Conservation (phyloP, 2,797 vertebrate species). For the Knipowitschia caucasica region DNA sequence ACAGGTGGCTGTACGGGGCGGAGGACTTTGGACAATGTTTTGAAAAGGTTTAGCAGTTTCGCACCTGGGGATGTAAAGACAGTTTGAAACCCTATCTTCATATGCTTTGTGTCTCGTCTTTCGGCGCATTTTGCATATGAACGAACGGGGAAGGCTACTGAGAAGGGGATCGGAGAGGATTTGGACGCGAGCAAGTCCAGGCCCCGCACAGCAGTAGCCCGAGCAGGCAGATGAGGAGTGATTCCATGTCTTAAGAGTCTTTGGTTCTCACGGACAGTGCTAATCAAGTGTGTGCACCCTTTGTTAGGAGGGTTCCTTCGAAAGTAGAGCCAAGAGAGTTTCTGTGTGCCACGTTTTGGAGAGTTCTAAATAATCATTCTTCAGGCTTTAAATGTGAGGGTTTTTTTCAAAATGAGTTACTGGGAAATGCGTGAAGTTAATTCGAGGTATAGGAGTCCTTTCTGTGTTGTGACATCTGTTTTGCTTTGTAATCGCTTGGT, state of each 20-base stretch:
- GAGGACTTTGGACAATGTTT: slow-evolving; percentile 42
- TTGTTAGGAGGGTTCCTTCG: slow-evolving; percentile 57
- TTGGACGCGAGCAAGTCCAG: slow-evolving; percentile 50
- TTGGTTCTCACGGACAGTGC: slow-evolving; percentile 72
- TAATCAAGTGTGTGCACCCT: slow-evolving; percentile 72
- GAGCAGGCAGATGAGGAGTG: slow-evolving; percentile 67
- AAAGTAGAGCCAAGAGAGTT: slow-evolving; percentile 23
- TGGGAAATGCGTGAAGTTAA: too few relatives aligned
- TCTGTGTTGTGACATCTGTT: too few relatives aligned
- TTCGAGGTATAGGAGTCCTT: too few relatives aligned
- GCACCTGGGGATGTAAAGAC: slow-evolving; percentile 81
- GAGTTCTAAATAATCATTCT: slow-evolving; percentile 1
- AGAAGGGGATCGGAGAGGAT: slow-evolving; percentile 64
- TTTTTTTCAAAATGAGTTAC: too few relatives aligned
- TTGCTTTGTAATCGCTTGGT: too few relatives aligned
- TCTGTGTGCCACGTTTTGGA: background rate
- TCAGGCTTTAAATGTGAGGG: background rate
- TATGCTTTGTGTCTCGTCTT: slow-evolving; percentile 71
- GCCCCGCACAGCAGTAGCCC: slow-evolving; percentile 67
- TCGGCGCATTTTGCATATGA: slow-evolving; percentile 78
- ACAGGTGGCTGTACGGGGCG: slow-evolving; percentile 19
- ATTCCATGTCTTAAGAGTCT: slow-evolving; percentile 71
- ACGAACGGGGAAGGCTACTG: slow-evolving; percentile 81
- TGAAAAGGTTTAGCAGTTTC: slow-evolving; percentile 69
- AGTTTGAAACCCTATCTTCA: slow-evolving; percentile 85